Evolutionary conservation across 2,797 vertebrate species (phyloP), one percentile per base, ranked within the genome.

Genomic region (Euphonia xanthogaster): DNA sequence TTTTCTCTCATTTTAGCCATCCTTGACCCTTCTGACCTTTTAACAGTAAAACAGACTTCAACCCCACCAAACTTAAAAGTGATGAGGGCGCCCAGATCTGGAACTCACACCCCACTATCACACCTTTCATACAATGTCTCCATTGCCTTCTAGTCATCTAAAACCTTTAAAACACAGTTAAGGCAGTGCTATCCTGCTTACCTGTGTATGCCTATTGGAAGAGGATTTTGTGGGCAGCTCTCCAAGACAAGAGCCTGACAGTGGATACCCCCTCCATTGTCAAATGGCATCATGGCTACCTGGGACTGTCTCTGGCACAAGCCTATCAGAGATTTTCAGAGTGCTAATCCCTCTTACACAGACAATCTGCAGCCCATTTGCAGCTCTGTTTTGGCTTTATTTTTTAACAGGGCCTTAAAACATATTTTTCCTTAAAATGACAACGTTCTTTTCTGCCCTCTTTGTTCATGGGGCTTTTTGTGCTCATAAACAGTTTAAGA

Each of bases 341-440:
- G 48, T 77, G 70, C 18, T 94, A 94, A 94, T 90, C 62, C 44
- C 30, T 45, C 19, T 67, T 78, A 90, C 53, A 72, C 10, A 79
- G 67, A 84, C 74, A 94, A 73, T 94, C 94, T 96, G 94, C 60
- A 91, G 79, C 5, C 48, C 91, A 93, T 94, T 91, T 70, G 35
- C 55, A 79, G 44, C 57, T 86, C 37, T 35, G 44, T 84, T 96
- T 94, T 71, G 33, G 66, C 70, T 94, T 95, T 86, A 76, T 81
- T 95, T 96, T 84, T 96, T 97, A 95, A 95, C 39, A 63, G 90
- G 91, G 79, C 76, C 90, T 93, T 96, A 96, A 96, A 95, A 94
- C 91, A 94, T 90, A 96, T 96, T 90, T 95, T 94, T 90, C 51
- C 85, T 88, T 90, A 93, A 95, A 97, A 97, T 63, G 83, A 97